phyloP scores from a whole-genome alignment of 2,797 vertebrate genomes.

The Crenuchus spilurus region DNA sequence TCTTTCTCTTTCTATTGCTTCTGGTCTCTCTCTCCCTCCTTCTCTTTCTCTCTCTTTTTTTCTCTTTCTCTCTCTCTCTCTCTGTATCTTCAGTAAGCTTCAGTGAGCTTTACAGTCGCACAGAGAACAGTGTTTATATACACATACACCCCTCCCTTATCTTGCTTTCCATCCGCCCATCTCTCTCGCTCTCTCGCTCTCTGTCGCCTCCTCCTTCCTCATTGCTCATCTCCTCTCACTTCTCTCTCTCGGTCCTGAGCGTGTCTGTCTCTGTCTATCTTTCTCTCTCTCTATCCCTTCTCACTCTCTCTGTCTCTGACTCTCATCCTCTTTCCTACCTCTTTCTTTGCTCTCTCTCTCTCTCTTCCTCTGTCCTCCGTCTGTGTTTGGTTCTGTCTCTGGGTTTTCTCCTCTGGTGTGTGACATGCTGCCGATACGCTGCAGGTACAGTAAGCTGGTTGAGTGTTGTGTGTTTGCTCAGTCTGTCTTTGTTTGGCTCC shows the following conservation, averaged over 20 bases:
- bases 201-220: not conserved
- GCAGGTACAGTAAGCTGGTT: conserved; percentile 51
- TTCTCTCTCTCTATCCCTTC: conserved; percentile 22
- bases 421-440: conserved; percentile 50
- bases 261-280: conserved; percentile 15
- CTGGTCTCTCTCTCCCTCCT: not conserved
- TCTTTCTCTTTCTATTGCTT: not conserved
- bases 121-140: not conserved
- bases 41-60: not conserved
- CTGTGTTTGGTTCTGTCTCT: not conserved
- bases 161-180: not conserved
- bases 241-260: conserved; percentile 8
- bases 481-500: not conserved
- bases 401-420: conserved; percentile 43
- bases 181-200: not conserved
- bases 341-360: not conserved
- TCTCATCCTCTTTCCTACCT: conserved; percentile 20
- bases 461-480: not conserved
- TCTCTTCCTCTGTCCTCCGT: not conserved
- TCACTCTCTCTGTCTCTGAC: not conserved
- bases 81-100: conserved; percentile 4
- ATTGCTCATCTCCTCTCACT: not conserved
- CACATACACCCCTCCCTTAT: not conserved
- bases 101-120: not conserved
- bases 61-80: not conserved